Evolutionary conservation across 1,140 invertebrate species (phyloP), one percentile per base, ranked within the genome.

Genomic region (Neodiprion lecontei): DNA sequence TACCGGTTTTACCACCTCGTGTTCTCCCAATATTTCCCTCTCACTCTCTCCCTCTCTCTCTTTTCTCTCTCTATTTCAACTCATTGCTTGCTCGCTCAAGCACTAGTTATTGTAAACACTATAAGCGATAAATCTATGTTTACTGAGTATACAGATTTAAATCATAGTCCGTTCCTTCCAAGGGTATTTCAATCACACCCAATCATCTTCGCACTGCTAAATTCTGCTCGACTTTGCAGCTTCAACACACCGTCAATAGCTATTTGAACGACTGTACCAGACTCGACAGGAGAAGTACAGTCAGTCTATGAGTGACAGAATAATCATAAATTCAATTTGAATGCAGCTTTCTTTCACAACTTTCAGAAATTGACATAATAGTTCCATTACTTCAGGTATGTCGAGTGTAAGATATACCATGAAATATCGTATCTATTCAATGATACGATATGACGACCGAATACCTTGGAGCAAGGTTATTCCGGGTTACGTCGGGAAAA

Each of bases 211-310:
- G 53, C 23, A 48, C 47, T 70, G 50, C 0, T 53, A 50, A 67
- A 17, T 48, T 53, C 70, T 69, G 28, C 17, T 5, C 61, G 12
- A 14, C 12, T 1, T 21, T 65, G 12, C 12, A 17, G 7, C 61
- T 65, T 65, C 17, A 17, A 65, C 61, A 48, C 70, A 47, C 76
- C 73, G 78, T 81, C 78, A 78, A 79, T 80, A 66, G 48, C 11
- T 72, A 17, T 78, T 74, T 80, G 7, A 76, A 28, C 14, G 76
- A 80, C 79, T 80, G 76, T 79, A 79, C 69, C 53, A 50, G n/a
- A 61, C 53, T 17, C 67, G 70, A 67, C 76, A 74, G 68, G 77
- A 77, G 74, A 74, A 72, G 80, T 82, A 81, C 76, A 80, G 78
- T 82, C 80, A 40, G 65, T 76, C 67, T 69, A 69, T 47, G 17